Base-by-base conservation (phyloP, 1,140 invertebrate species). In the Ostrea edulis region DNA sequence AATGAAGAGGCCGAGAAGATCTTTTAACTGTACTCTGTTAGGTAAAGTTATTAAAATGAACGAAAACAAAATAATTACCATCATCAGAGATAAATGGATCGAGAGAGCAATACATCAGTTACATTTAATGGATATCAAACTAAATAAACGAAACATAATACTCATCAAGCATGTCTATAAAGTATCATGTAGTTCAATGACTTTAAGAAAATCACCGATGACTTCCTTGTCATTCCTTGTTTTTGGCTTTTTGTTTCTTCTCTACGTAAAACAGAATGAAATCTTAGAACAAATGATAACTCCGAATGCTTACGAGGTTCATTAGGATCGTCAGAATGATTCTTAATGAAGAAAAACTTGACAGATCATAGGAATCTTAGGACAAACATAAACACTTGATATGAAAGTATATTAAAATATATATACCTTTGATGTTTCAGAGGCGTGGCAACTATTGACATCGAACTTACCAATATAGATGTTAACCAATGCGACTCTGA, bases 401-500 rank as follows among this genome's bases (percentile, higher is more conserved):
- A 44, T 44, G 35, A 44, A 44, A 44, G 35, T 44, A n/a, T n/a
- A n/a, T n/a, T n/a, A n/a, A n/a, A 7, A 7, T 29, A 12, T 44
- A 14, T 71, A 2, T 14, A 82, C 17, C 25, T 17, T 20, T 9
- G 22, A 35, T 81, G 12, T 90, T 90, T 58, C 87, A 94, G 94
- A 52, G 97, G 97, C 84, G 96, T 98, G 92, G 95, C 98, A 55
- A 97, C 97, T 88, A 95, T 98, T 84, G 97, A 98, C 94, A 96
- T 98, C 90, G 97, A 98, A 94, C 96, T 98, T 92, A 97, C 97
- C 71, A 95, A 96, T 82, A 95, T 98, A 91, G 97, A 98, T 93
- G 96, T 98, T 87, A 98, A 98, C 95, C 98, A 98, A 93, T 98
- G 98, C 93, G 97, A 98, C 91, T 93, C 92, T 11, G 89, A 92